phyloP scores from a whole-genome alignment of 2,797 vertebrate genomes.

The Parotocinclus haroldoi region DNA sequence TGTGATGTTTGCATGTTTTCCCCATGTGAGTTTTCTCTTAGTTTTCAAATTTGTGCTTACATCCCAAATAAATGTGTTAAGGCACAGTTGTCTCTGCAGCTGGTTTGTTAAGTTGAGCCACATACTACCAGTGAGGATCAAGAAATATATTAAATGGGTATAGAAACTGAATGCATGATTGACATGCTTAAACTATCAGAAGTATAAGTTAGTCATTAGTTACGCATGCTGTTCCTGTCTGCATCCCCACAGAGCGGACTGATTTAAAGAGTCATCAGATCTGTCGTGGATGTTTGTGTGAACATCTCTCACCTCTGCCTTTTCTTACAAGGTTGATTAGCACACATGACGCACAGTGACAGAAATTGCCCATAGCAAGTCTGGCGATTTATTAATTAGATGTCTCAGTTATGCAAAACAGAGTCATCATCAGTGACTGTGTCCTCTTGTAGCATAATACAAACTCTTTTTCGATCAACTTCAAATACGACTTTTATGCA shows the following conservation, averaged over 20 bases:
- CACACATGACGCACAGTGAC: neutral
- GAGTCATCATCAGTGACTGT: slow-evolving; percentile 1
- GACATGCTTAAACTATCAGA: neutral
- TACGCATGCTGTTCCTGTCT: slow-evolving; percentile 8
- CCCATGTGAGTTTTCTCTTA: no score
- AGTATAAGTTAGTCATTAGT: slow-evolving; percentile 35
- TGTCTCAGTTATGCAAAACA: neutral
- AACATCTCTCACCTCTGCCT: slow-evolving; percentile 6
- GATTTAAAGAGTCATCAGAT: slow-evolving; percentile 9
- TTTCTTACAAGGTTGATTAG: slow-evolving; percentile 2
- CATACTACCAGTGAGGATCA: no score
- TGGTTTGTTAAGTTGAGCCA: no score
- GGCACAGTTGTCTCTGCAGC: no score
- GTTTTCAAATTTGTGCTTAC: no score
- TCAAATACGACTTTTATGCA: neutral
- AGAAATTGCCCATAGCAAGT: neutral
- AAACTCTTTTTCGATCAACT: no score
- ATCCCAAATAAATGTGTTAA: no score
- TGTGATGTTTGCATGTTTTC: no score
- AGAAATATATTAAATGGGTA: no score
- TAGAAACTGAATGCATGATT: no score
- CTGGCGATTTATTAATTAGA: slow-evolving; percentile 1
- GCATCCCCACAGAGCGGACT: slow-evolving; percentile 1
- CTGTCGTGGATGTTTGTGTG: neutral
- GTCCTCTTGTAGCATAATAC: neutral